Conservation (phyloP, 2,888 invertebrate genomes). For the Leucophenga montana region DNA sequence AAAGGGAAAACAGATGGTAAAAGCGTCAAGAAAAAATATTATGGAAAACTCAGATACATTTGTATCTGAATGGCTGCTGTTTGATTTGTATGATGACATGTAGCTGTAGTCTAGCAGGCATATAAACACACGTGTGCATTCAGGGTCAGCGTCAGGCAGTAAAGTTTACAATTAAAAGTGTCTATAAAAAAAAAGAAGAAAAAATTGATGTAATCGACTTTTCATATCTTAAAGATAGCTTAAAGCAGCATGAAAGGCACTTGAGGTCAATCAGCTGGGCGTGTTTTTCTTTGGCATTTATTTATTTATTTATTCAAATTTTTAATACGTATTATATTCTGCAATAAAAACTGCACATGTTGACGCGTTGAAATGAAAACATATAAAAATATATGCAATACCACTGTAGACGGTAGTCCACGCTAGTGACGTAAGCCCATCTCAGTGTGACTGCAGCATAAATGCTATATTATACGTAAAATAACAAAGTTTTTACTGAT, state of each 20-base stretch:
- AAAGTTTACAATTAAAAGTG: not conserved
- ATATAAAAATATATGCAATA: not conserved
- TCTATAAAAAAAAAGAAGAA: not conserved
- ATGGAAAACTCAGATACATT: not conserved
- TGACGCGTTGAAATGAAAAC: not conserved
- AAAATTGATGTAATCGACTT: too few species aligned
- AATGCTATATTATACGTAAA: too few species aligned
- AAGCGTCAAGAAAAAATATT: not conserved
- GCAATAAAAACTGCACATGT: conserved; percentile 1
- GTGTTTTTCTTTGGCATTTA: too few species aligned
- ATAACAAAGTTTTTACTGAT: too few species aligned
- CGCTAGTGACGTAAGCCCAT: too few species aligned
- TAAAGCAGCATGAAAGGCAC: too few species aligned
- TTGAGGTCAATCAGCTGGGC: too few species aligned
- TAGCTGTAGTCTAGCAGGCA: too few species aligned
- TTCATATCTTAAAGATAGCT: too few species aligned
- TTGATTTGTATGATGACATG: conserved; percentile 17
- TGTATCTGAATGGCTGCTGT: not conserved
- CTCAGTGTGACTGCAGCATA: too few species aligned
- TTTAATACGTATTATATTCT: conserved; percentile 9
- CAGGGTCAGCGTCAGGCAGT: conserved; percentile 14
- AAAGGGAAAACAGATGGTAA: conserved; percentile 17
- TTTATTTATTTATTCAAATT: not conserved
- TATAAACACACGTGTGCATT: conserved; percentile 8
- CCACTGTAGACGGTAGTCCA: too few species aligned